Evolutionary conservation across 2,888 invertebrate genomes (phyloP), one percentile per base, ranked within the genome.

Genomic region (Blastobasis lacticolella): DNA sequence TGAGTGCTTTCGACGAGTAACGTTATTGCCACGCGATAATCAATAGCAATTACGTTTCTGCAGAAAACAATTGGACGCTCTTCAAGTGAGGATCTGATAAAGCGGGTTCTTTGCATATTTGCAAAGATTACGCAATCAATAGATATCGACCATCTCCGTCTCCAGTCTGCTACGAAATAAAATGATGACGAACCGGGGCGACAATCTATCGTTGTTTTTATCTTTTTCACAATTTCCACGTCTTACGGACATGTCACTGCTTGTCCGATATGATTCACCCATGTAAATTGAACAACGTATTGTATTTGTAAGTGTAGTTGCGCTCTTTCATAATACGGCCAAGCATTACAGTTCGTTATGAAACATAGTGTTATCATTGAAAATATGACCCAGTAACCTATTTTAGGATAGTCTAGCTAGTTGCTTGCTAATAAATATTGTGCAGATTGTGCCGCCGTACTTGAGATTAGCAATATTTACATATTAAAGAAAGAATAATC

Each of bases 21-120:
- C 57, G 58, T 52, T 62, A 66, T 66, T 63, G 78, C 76, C 69
- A 79, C 75, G 67, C 68, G 66, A 71, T 75, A 71, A 75, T 68
- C 66, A 60, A 68, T 61, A 62, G 61, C 67, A 73, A 78, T 81
- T 71, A 68, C 73, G 73, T 76, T 78, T 78, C 68, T 60, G 52
- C 59, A 67, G 58, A 71, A 69, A 73, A 72, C 69, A 78, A 75
- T 68, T 62, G 63, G 60, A 68, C 62, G 63, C 56, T 69, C 57
- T 63, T 58, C 58, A 52, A 55, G 59, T 61, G 58, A 65, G 62
- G 60, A 69, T 62, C 67, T 54, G 75, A 81, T 78, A 78, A 75
- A 68, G 61, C 54, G 60, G 73, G 82, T 83, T 79, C 75, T 66
- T 80, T 60, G 71, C 69, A 75, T 74, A 71, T 72, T 75, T 78